These are phyloP conservation scores for Eupithecia abbreviata DNA, from an alignment of 2,888 invertebrate genomes.

Conservation along the genomic window DNA sequence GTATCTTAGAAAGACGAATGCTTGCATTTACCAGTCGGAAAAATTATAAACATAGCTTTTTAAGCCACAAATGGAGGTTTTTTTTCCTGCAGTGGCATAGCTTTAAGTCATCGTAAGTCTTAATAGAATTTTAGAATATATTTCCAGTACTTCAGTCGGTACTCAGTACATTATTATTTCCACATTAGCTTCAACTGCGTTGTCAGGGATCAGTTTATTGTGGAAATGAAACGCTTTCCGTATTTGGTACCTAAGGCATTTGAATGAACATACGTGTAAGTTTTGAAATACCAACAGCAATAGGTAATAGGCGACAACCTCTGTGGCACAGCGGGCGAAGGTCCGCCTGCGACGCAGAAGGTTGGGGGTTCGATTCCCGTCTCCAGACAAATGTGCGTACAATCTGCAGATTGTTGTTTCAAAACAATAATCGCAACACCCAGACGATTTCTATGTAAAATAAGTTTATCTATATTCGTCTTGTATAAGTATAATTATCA, in stretches of 20 bases:
- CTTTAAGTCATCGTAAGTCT: background rate
- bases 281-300: background rate
- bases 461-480: no score
- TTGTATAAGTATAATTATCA: no score
- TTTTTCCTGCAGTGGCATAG: background rate
- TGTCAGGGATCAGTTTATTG: background rate
- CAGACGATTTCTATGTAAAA: no score
- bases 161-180: background rate
- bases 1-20: no score
- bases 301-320: background rate
- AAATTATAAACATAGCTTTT: background rate
- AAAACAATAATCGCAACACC: no score
- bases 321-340: background rate
- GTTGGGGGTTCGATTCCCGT: no score
- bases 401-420: no score
- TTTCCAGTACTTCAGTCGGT: background rate
- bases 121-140: background rate
- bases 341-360: no score
- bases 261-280: background rate
- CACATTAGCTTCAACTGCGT: background rate
- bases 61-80: background rate
- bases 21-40: no score
- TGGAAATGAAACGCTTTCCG: background rate
- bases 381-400: no score
- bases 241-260: background rate